Base-by-base conservation (phyloP, 2,113 vertebrate genomes). In the Pelodiscus sinensis region DNA sequence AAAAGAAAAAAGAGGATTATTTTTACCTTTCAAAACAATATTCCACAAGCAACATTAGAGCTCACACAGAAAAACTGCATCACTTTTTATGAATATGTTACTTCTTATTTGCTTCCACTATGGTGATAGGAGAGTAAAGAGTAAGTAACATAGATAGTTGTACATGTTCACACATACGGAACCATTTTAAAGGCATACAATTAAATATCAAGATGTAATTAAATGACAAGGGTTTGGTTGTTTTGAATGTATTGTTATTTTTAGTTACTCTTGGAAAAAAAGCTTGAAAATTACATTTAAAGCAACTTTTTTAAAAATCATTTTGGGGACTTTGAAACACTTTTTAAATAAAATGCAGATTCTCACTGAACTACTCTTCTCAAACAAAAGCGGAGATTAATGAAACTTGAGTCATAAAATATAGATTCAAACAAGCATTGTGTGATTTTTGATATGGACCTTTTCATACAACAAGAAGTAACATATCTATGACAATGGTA, bases 121-220 rank as follows among this genome's bases (percentile, higher is more conserved):
- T 68, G 90, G 13, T 35, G 60, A 57, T 1, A 56, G 84, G 97
- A 90, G 79, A 95, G 96, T 81, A 86, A 93, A 88, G 0, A 86
- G 50, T 84, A 90, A 87, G 65, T 58, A 95, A 93, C 95, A 95
- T 5, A 96, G 71, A 94, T 80, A 90, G 80, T 91, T 88, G 6
- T 58, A 81, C 44, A 90, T 25, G 13, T 89, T 94, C 18, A 96
- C 14, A 82, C 86, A 78, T 83, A 92, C 8, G 58, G 57, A 89
- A 96, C 88, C 88, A 79, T 94, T 97, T 96, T 93, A 92, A 97
- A 96, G 86, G 44, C 29, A 58, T 84, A 86, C 92, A 75, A 97
- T 95, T 97, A 97, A 97, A 97, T 97, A 84, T 96, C 97, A 97
- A 96, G 91, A 95, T 87, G 86, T 87, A 97, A 97, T 95, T 97